Percentiles rank a stretch among this genome's conserved stretches.
Conservation (phyloP, 1,140 invertebrate genomes). For the Hesperophylax magnus region DNA sequence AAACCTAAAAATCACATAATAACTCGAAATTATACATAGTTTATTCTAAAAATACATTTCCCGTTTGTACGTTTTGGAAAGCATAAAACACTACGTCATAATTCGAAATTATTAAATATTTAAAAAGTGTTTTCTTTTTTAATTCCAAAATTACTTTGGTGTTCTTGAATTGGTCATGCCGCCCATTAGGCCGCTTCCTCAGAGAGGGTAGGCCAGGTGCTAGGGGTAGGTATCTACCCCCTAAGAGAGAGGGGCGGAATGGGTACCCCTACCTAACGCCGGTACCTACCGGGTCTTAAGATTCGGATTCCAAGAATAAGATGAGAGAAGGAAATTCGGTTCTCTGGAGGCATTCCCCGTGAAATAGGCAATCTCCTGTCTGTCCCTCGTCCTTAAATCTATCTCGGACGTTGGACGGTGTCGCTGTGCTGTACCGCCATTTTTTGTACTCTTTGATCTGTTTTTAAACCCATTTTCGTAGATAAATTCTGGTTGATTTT, state of each 20-base stretch:
- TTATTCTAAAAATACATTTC: no score
- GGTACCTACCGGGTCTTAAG: constrained; percentile 30
- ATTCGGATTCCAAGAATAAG: constrained; percentile 55
- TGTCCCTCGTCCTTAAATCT: constrained; percentile 53
- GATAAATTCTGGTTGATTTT: no score
- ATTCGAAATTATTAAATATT: no score
- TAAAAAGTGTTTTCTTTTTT: no score
- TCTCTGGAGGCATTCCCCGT: constrained; percentile 57
- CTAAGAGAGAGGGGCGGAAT: neutral
- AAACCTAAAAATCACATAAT: no score
- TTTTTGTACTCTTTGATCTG: constrained; percentile 26
- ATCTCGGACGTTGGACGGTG: constrained; percentile 48
- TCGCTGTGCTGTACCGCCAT: constrained; percentile 4
- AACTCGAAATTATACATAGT: no score
- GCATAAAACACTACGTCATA: no score
- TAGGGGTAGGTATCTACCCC: neutral
- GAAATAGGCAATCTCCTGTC: constrained; percentile 59
- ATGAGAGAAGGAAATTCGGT: constrained; percentile 58
- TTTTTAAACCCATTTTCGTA: no score
- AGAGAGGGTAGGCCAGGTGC: neutral
- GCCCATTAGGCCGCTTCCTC: constrained; percentile 4
- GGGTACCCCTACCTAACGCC: neutral
- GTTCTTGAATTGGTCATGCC: constrained; percentile 13
- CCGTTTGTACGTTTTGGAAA: no score
- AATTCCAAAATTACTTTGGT: neutral